Evolutionary conservation across 2,797 vertebrate species (phyloP), one percentile per base, ranked within the genome.

Genomic region (Scolopax rusticola): DNA sequence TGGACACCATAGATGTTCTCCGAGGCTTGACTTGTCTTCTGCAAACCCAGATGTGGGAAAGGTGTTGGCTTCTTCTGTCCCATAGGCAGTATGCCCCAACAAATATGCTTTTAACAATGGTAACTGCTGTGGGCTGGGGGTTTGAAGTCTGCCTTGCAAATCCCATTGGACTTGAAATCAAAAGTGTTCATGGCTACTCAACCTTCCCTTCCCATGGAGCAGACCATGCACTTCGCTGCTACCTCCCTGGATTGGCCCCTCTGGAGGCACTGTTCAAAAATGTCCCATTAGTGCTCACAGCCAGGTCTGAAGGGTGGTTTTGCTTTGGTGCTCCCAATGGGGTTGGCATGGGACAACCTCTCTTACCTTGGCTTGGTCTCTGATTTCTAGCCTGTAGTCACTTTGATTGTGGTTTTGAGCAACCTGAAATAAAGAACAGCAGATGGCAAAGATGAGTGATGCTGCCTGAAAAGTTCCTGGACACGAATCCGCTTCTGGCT

Each of bases 21-120:
- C 5, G 2, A 16, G 60, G 53, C 23, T 60, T 54, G 33, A 1
- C 41, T 8, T 27, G 50, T 4, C 20, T 69, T 17, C 68, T 63
- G 50, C 38, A 43, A 47, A 45, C 67, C 60, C 30, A 28, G 43
- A 10, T 45, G 74, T 51, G 28, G 61, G 54, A 51, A 40, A 0
- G 1, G 33, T 4, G 6, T 47, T 21, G 47, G 11, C 45, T 67
- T 15, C 78, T 65, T 20, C 61, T 50, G 65, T 45, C 45, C 64
- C 33, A 15, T 4, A 57, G 27, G 5, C 30, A 36, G 8, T 2
- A 8, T 1, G 1, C 36, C 64, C 53, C 21, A 30, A 21, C 23
- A 28, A 21, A 50, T 14, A 25, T 1, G 0, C 17, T 61, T 77
- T 32, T n/a, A 60, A n/a, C 3, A 2, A 23, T 0, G 0, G n/a